These are phyloP conservation scores for Clistopyga incitator DNA, from an alignment of 2,888 invertebrate species.

Conservation along the genomic window DNA sequence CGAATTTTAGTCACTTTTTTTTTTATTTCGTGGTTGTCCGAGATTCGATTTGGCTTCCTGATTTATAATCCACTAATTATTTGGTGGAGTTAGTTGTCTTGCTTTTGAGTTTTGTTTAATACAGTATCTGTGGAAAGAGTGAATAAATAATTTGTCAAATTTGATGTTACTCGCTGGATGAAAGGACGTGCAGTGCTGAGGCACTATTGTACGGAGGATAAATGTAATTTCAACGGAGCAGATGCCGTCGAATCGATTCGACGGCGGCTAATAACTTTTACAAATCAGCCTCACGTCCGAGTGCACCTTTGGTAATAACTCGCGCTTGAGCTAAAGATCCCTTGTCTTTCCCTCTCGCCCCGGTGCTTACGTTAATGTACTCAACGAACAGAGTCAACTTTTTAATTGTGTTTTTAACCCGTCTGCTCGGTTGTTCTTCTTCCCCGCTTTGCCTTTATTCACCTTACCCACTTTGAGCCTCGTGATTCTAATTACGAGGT, in stretches of 20 bases:
- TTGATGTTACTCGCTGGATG: neutral
- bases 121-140: neutral
- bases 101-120: neutral
- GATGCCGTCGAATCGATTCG: conserved; percentile 33
- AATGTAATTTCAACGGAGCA: conserved; percentile 38
- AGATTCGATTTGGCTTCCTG: neutral
- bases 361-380: conserved; percentile 39
- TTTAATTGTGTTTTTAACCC: conserved; percentile 62
- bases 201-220: conserved; percentile 3
- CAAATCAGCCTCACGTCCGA: conserved; percentile 62
- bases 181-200: neutral
- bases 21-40: neutral
- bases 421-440: conserved; percentile 31
- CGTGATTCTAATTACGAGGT: conserved; percentile 54
- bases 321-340: conserved; percentile 50
- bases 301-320: conserved; percentile 62
- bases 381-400: conserved; percentile 51
- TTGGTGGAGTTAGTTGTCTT: neutral
- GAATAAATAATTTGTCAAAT: neutral
- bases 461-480: conserved; percentile 6
- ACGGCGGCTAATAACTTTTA: conserved; percentile 63
- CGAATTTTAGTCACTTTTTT: neutral
- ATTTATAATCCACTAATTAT: neutral
- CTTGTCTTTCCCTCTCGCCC: conserved; percentile 29
- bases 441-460: conserved; percentile 28